Evolutionary conservation across 1,140 invertebrate genomes (phyloP).

Genomic region (Mercenaria mercenaria): DNA sequence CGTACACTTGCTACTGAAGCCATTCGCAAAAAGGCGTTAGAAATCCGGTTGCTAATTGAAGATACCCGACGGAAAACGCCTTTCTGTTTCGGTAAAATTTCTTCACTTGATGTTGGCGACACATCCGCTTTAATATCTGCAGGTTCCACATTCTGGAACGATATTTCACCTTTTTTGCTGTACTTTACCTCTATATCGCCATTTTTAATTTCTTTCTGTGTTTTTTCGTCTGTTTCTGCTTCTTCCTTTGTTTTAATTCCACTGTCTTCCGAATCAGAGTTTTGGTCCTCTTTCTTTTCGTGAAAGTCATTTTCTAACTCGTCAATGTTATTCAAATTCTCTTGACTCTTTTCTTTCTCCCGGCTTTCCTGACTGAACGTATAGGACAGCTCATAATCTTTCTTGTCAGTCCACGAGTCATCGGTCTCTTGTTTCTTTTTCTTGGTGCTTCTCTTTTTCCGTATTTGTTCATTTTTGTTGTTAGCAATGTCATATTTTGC

Average conservation of each 20-base stretch:
- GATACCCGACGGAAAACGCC: not conserved
- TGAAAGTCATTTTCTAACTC: not conserved
- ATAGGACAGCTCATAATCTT: slow-evolving; percentile 15
- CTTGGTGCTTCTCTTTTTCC: not conserved
- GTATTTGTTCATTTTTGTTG: not conserved
- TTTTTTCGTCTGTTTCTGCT: not conserved
- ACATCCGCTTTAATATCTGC: not conserved
- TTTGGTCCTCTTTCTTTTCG: not conserved
- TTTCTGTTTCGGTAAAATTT: not conserved
- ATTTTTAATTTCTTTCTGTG: not conserved
- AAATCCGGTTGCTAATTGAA: slow-evolving; percentile 3
- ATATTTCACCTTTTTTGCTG: not conserved
- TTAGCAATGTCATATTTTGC: not conserved
- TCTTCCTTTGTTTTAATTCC: slow-evolving; percentile 27
- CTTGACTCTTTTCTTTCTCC: not conserved
- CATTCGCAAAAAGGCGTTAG: not conserved
- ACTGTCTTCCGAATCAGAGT: slow-evolving; percentile 28
- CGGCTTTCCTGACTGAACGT: not conserved
- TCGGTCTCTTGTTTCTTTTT: not conserved
- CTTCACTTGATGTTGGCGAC: not conserved
- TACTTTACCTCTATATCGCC: not conserved
- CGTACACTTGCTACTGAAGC: slow-evolving; percentile 15
- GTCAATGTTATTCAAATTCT: not conserved
- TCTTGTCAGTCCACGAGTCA: slow-evolving; percentile 13
- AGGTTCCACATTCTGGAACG: not conserved